Percentiles rank a stretch among this genome's conserved stretches.
phyloP scores from a whole-genome alignment of 1,140 invertebrate species.

The Lanistes nyassanus region DNA sequence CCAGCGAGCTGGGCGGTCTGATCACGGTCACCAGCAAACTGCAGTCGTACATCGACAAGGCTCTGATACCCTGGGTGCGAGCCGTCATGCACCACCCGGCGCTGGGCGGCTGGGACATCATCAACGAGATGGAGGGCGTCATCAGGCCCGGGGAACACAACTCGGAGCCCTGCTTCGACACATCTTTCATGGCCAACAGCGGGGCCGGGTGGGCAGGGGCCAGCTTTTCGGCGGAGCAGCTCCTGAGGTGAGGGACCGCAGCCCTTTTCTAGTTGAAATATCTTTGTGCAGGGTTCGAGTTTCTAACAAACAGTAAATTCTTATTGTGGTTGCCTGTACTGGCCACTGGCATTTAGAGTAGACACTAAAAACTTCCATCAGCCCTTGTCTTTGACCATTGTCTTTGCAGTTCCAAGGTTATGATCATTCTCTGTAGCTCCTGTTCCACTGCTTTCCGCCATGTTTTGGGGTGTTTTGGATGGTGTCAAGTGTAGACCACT shows the following conservation, averaged over 20 bases:
- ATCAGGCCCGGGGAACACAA: slow-evolving; percentile 49
- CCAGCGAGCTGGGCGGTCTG: slow-evolving; percentile 39
- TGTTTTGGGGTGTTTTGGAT: no score
- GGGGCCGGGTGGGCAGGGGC: slow-evolving; percentile 65
- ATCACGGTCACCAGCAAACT: slow-evolving; percentile 61
- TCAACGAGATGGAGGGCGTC: slow-evolving; percentile 66
- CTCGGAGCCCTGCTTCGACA: slow-evolving; percentile 64
- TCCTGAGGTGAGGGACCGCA: slow-evolving; percentile 37
- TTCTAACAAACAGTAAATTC: no score
- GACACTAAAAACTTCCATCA: no score
- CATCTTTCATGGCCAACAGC: slow-evolving; percentile 43
- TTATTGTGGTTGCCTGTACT: no score
- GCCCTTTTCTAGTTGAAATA: no score
- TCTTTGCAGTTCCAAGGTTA: no score
- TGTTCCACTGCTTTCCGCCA: no score
- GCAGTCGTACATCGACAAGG: slow-evolving; percentile 63
- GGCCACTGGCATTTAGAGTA: no score
- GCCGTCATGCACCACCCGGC: slow-evolving; percentile 59
- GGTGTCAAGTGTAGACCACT: no score
- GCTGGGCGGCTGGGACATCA: slow-evolving; percentile 64
- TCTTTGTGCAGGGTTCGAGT: no score
- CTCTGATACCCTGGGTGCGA: slow-evolving; percentile 53
- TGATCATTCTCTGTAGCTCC: no score
- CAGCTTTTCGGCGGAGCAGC: slow-evolving; percentile 42
- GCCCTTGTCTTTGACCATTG: no score